A percentile compares a stretch with the other conserved stretches of the same genome.
These are phyloP conservation scores for Pyrgus malvae DNA, from an alignment of 2,888 invertebrate species.

Conservation along the genomic window DNA sequence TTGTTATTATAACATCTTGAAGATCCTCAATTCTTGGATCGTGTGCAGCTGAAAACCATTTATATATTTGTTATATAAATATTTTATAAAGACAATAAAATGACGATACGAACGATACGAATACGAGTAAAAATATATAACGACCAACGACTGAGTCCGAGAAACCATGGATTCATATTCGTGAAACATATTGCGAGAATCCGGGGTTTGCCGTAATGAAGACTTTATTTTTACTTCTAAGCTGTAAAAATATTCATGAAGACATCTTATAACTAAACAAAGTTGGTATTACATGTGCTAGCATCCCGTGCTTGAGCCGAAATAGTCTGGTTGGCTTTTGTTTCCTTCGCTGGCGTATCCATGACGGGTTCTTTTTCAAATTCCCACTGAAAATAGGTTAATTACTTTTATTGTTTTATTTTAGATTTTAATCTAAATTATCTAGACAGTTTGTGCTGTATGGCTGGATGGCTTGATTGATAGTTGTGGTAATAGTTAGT, in stretches of 20 bases:
- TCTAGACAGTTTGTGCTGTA: no score
- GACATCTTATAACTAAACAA: no score
- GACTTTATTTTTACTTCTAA: no score
- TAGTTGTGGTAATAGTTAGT: no score
- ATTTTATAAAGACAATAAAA: not conserved
- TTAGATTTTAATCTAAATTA: no score
- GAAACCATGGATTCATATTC: no score
- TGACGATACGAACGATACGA: not conserved
- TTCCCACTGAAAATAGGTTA: constrained; percentile 39
- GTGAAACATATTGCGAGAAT: no score
- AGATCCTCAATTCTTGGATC: constrained; percentile 66
- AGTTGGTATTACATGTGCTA: constrained; percentile 49
- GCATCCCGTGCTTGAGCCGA: constrained; percentile 40
- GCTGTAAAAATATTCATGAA: no score
- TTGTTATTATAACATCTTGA: constrained; percentile 60
- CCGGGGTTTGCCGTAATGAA: no score
- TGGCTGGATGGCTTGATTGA: no score
- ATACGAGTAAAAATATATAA: no score
- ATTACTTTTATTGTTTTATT: not conserved
- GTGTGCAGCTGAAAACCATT: constrained; percentile 50
- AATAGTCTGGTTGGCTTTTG: constrained; percentile 46
- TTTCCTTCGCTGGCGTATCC: constrained; percentile 39
- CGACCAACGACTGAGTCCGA: no score
- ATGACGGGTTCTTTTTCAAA: constrained; percentile 37
- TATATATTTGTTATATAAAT: constrained; percentile 26